phyloP scores from a whole-genome alignment of 2,113 vertebrate genomes.

The Microcebus griseorufus region DNA sequence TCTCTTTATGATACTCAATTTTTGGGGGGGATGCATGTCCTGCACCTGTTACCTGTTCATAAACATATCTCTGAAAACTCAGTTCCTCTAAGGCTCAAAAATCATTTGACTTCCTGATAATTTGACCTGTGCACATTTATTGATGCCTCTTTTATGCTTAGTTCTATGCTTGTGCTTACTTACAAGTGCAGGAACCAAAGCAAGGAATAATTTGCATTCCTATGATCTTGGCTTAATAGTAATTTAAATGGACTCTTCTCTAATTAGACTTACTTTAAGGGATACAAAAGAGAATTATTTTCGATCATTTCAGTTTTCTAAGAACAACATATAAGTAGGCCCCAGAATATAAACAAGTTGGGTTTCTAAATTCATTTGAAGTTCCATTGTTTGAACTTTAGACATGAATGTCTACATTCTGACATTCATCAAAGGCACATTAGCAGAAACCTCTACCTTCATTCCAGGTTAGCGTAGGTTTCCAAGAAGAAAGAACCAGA shows the following conservation, averaged over 20 bases:
- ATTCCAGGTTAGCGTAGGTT: not conserved
- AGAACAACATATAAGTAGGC: not conserved
- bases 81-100: not conserved
- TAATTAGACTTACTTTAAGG: slow-evolving; percentile 46
- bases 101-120: not conserved
- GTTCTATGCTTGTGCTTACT: not conserved
- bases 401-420: not conserved
- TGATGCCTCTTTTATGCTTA: not conserved
- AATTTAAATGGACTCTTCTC: not conserved
- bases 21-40: not conserved
- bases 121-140: not conserved
- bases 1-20: not conserved
- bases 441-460: not conserved
- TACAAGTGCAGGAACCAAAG: slow-evolving; percentile 6
- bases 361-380: not conserved
- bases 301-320: not conserved
- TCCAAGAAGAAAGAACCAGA: not conserved
- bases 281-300: not conserved
- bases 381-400: not conserved
- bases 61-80: not conserved
- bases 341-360: not conserved
- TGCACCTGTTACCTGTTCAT: not conserved
- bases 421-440: not conserved
- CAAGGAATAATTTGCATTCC: not conserved
- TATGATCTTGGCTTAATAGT: not conserved